phyloP scores from a whole-genome alignment of 2,113 vertebrate species.

The Pheucticus melanocephalus region DNA sequence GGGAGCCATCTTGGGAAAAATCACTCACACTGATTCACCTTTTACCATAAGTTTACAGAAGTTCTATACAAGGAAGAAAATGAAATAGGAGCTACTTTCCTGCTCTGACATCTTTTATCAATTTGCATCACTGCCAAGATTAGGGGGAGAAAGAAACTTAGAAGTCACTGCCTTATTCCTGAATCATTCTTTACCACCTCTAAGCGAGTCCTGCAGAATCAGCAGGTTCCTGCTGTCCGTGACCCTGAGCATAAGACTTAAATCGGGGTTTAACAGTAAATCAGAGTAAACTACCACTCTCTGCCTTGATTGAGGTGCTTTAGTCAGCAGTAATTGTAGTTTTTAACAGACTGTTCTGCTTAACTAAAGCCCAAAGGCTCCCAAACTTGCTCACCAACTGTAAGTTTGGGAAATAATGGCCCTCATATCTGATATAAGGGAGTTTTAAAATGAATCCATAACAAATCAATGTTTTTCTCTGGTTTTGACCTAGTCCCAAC shows the following conservation, averaged over 20 bases:
- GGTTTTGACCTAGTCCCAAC: background rate
- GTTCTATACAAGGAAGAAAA: background rate
- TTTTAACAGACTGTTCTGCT: background rate
- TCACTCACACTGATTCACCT: background rate
- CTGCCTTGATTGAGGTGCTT: background rate
- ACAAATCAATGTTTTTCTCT: background rate
- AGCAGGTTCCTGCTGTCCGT: background rate
- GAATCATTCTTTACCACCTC: background rate
- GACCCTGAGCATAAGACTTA: background rate
- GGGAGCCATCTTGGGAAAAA: background rate
- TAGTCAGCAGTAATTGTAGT: background rate
- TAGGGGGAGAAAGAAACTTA: background rate
- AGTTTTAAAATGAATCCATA: background rate
- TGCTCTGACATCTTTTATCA: background rate
- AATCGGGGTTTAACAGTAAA: background rate
- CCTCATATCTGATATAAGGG: background rate
- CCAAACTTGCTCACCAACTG: background rate
- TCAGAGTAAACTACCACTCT: background rate
- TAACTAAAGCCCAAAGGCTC: background rate
- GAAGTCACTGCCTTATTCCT: background rate
- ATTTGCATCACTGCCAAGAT: background rate
- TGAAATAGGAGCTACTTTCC: background rate
- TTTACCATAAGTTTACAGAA: background rate
- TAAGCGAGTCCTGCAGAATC: background rate
- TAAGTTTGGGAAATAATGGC: background rate